These are phyloP conservation scores for Corythornis cristatus DNA, from an alignment of 2,113 vertebrate genomes.

Conservation along the genomic window DNA sequence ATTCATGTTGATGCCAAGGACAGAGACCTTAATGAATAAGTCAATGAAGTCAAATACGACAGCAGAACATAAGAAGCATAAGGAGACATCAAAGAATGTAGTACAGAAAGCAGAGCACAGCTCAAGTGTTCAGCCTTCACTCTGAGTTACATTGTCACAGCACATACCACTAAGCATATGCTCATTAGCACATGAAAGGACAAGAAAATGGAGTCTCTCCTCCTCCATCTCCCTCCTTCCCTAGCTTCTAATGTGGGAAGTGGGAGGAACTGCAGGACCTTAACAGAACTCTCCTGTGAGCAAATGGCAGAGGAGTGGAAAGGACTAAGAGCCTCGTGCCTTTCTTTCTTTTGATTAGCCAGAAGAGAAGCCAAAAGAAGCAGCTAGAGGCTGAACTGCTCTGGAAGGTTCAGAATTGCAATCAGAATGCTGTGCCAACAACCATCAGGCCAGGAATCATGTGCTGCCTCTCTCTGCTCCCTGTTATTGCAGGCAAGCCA, in stretches of 20 bases:
- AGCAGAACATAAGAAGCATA: conserved; percentile 11
- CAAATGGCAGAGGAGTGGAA: not conserved
- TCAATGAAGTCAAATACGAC: conserved; percentile 36
- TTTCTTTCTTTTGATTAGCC: not conserved
- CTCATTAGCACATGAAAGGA: not conserved
- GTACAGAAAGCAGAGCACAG: not conserved
- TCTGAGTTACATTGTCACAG: not conserved
- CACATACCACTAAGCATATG: not conserved
- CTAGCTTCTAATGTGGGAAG: not conserved
- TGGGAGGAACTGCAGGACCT: not conserved
- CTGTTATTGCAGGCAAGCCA: not conserved
- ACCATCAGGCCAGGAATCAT: not conserved
- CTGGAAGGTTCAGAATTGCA: not conserved
- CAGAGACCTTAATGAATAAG: not conserved
- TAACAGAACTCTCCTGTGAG: not conserved
- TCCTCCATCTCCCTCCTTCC: not conserved
- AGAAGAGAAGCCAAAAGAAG: not conserved
- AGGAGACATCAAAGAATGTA: not conserved
- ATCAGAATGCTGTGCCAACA: not conserved
- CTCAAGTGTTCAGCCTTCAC: not conserved
- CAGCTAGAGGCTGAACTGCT: not conserved
- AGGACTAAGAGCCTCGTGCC: not conserved
- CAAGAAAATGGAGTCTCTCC: not conserved
- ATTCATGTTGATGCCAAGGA: not conserved
- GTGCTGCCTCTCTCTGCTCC: not conserved